A percentile compares a stretch with the other conserved stretches of the same genome.
Conservation (phyloP, 2,113 vertebrate genomes). For the Uria lomvia region DNA sequence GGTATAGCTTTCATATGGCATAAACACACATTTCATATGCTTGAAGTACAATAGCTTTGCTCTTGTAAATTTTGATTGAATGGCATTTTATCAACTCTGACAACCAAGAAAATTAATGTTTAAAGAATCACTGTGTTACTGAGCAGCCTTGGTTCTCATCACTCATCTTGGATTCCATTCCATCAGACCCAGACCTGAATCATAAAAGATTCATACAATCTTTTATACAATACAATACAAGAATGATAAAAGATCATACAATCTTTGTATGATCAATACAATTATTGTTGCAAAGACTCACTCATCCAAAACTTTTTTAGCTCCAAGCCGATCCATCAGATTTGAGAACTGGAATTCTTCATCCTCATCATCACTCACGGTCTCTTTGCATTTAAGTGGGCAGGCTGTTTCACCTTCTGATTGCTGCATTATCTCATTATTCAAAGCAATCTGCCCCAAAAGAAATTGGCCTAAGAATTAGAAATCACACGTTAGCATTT, state of each 20-base stretch:
- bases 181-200: not conserved
- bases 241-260: not conserved
- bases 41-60: not conserved
- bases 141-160: not conserved
- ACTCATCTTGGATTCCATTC: not conserved
- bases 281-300: slow-evolving; percentile 67
- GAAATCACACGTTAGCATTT: not conserved
- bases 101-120: not conserved
- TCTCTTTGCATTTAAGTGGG: slow-evolving; percentile 67
- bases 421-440: not conserved
- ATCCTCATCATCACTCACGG: slow-evolving; percentile 66
- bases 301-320: slow-evolving; percentile 85
- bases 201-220: not conserved
- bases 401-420: slow-evolving; percentile 66
- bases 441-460: slow-evolving; percentile 63
- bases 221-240: not conserved
- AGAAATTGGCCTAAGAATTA: slow-evolving; percentile 81
- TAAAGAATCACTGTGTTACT: not conserved
- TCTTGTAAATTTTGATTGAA: not conserved
- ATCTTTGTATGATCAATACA: not conserved
- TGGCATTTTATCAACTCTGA: not conserved
- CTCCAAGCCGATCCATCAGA: slow-evolving; percentile 87
- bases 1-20: not conserved
- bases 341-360: slow-evolving; percentile 83
- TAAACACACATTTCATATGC: not conserved